Base-by-base conservation (phyloP, 1,140 invertebrate genomes). In the Heliconius himera region DNA sequence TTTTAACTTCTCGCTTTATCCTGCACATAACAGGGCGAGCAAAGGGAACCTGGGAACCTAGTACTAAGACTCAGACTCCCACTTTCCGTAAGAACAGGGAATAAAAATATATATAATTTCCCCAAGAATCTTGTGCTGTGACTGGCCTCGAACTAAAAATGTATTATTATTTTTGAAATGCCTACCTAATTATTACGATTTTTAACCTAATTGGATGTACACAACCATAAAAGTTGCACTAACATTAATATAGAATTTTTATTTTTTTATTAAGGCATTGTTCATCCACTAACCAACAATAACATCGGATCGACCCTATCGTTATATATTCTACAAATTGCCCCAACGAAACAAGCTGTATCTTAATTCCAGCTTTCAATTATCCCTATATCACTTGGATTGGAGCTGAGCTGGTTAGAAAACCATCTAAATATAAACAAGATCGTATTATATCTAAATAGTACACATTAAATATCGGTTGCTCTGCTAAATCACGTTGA, bases 401-500 rank as follows among this genome's bases (percentile, higher is more conserved):
- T 74, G 33, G 70, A 41, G 41, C 51, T 72, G 16, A 83, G 85
- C 82, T 66, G 26, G 60, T 88, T 85, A 84, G 85, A 85, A 84
- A 83, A 88, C 83, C 83, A 78, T 89, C 87, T 90, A 90, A 90
- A 93, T 90, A 90, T 92, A 91, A 90, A 89, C 86, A 84, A 82
- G 82, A 83, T 88, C 87, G 86, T 89, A 90, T 92, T 91, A 84
- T 90, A 90, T 92, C 92, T 91, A 89, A 93, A 93, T 87, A 90
- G 88, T 85, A 81, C 80, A 91, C 92, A 93, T 94, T 94, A 93
- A 94, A 94, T 94, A 94, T 94, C 90, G 87, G 90, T 90, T 87
- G 90, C 86, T 90, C 90, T 89, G 93, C 90, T 94, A 94, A 94
- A 94, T 94, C 93, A 94, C 87, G 87, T 87, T 90, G 93, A 93